phyloP scores from a whole-genome alignment of 35 echinoderm and acorn worm species.

The Amphiura filiformis region DNA sequence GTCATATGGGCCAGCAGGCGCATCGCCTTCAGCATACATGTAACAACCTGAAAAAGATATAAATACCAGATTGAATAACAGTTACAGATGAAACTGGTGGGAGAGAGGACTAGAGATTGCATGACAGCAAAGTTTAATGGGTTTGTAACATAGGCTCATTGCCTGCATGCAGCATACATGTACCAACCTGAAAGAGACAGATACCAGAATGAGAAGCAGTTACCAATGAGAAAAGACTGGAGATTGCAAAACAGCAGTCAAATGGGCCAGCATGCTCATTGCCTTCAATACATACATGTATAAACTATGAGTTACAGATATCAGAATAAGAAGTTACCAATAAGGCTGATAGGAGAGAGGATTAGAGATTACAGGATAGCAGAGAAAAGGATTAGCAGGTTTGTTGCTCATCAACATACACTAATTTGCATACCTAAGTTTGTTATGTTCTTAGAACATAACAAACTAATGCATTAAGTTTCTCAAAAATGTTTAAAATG shows the following conservation, averaged over 20 bases:
- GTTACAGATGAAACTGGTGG: constrained; percentile 26
- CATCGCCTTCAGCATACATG: neutral
- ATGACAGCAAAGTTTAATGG: constrained; percentile 20
- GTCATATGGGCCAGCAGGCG: too few species aligned
- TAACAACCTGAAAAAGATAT: neutral
- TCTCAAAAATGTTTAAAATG: too few species aligned
- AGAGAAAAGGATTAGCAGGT: neutral
- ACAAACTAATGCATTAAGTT: neutral
- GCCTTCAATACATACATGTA: constrained; percentile 59
- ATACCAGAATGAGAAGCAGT: constrained; percentile 61
- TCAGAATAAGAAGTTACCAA: constrained; percentile 19
- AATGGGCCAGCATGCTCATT: neutral
- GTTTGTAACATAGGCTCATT: constrained; percentile 27
- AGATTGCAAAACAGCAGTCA: constrained; percentile 23
- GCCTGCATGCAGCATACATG: constrained; percentile 52
- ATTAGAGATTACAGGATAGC: constrained; percentile 25
- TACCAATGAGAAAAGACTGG: constrained; percentile 34
- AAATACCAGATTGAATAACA: neutral
- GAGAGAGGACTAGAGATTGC: constrained; percentile 16
- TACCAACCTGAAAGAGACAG: constrained; percentile 66
- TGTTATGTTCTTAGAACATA: neutral
- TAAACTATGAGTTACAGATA: constrained; percentile 22
- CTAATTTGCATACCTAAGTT: constrained; percentile 36
- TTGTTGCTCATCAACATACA: constrained; percentile 45
- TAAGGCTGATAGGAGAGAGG: constrained; percentile 16